phyloP scores from a whole-genome alignment of 2,797 vertebrate species.

The Percopsis omiscomaycus region DNA sequence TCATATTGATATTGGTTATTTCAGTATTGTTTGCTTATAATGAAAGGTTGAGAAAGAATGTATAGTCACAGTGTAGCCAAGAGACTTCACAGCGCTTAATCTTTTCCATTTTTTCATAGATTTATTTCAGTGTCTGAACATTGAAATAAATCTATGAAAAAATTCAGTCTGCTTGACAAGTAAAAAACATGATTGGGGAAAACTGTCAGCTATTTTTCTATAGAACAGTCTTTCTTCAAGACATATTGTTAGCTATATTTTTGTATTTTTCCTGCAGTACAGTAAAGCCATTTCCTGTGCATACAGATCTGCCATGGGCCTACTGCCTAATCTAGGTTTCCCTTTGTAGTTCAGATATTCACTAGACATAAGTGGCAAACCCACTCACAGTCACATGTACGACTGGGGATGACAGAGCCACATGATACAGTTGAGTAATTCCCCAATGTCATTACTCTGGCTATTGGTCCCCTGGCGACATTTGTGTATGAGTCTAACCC shows the following conservation, averaged over 20 bases:
- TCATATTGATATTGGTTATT: conserved; percentile 2
- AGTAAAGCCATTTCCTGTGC: no score
- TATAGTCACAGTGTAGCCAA: neutral
- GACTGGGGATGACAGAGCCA: conserved; percentile 46
- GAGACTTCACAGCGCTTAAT: neutral
- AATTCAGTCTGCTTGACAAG: neutral
- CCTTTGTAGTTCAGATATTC: conserved; percentile 23
- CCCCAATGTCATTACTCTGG: conserved; percentile 16
- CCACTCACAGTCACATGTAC: conserved; percentile 32
- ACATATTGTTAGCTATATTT: no score
- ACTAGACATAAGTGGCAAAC: conserved; percentile 37
- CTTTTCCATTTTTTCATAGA: neutral
- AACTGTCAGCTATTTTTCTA: neutral
- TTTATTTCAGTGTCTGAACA: neutral
- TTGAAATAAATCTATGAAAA: neutral
- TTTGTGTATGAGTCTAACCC: no score
- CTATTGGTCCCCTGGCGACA: no score
- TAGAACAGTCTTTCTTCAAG: conserved; percentile 22
- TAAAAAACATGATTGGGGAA: no score
- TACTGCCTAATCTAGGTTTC: conserved; percentile 19
- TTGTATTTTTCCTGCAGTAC: no score
- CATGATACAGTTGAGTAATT: conserved; percentile 11
- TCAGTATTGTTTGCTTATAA: conserved; percentile 1
- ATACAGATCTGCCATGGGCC: neutral
- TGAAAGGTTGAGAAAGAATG: neutral